These are phyloP conservation scores for Napeogenes sylphis DNA, from an alignment of 2,888 invertebrate genomes.

Conservation along the genomic window DNA sequence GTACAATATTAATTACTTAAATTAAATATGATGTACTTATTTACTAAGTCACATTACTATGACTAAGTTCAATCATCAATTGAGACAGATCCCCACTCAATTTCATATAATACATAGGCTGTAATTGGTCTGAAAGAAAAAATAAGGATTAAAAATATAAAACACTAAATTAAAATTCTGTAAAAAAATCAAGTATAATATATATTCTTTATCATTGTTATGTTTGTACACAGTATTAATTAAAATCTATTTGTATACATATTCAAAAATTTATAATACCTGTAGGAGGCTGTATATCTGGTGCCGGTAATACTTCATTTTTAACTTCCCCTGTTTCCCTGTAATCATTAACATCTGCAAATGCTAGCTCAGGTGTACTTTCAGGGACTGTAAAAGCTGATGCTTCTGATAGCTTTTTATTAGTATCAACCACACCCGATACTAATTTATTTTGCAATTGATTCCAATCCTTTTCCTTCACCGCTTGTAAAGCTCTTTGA, in stretches of 20 bases:
- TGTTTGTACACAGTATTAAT: no score
- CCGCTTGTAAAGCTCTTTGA: constrained; percentile 39
- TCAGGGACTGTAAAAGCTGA: background rate
- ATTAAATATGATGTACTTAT: background rate
- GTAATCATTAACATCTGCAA: constrained; percentile 57
- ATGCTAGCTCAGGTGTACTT: constrained; percentile 47
- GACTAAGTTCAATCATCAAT: constrained; percentile 45
- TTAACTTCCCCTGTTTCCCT: constrained; percentile 46
- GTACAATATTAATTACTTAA: no score
- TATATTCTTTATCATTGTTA: no score
- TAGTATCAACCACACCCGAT: constrained; percentile 13
- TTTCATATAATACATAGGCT: constrained; percentile 43
- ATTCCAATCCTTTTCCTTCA: constrained; percentile 21
- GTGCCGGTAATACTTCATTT: constrained; percentile 31
- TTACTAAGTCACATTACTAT: constrained; percentile 12
- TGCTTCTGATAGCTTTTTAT: constrained; percentile 27
- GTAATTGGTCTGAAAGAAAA: constrained; percentile 38
- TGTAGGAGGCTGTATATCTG: constrained; percentile 12
- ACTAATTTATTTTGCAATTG: constrained; percentile 8
- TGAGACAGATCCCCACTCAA: constrained; percentile 52
- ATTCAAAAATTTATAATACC: constrained; percentile 5
- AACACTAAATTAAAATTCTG: background rate
- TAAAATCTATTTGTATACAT: background rate
- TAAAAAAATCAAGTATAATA: no score
- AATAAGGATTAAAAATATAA: constrained; percentile 2